Percentiles rank a stretch among this genome's conserved stretches.
These are phyloP conservation scores for Drosophila ficusphila DNA, from an alignment of 1,140 invertebrate species.

Conservation along the genomic window DNA sequence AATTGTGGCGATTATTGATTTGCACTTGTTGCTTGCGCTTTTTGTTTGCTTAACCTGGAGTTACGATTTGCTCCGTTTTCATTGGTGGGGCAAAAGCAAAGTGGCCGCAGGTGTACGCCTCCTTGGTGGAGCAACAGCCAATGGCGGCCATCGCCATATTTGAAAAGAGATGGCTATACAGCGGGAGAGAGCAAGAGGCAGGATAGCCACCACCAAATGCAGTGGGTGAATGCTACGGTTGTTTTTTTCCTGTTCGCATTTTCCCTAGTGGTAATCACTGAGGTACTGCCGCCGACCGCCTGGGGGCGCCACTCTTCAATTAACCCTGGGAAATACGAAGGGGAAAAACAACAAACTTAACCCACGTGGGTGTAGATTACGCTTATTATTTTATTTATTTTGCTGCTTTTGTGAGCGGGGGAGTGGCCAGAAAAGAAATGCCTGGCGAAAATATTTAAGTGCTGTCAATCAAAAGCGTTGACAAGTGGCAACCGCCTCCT, in stretches of 20 bases:
- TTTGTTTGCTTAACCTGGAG: constrained; percentile 28
- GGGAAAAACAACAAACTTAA: constrained; percentile 1
- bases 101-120: constrained; percentile 25
- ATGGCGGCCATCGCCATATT: constrained; percentile 71
- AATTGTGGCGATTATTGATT: constrained; percentile 42
- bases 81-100: constrained; percentile 15
- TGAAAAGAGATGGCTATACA: constrained; percentile 60
- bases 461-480: constrained; percentile 74
- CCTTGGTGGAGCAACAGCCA: constrained; percentile 28
- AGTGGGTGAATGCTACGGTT: constrained; percentile 41
- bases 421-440: constrained; percentile 53
- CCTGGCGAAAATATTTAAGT: constrained; percentile 71
- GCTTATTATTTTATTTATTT: neutral
- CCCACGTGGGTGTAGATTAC: constrained; percentile 28
- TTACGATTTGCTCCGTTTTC: constrained; percentile 13
- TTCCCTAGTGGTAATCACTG: constrained; percentile 20
- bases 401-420: neutral
- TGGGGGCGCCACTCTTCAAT: constrained; percentile 44
- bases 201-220: constrained; percentile 61
- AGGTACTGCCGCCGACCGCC: constrained; percentile 55
- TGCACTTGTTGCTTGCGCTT: constrained; percentile 65
- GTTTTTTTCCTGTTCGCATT: constrained; percentile 26
- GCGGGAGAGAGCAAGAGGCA: constrained; percentile 19
- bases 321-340: constrained; percentile 31
- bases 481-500: constrained; percentile 39